Evolutionary conservation across 2,888 invertebrate genomes (phyloP).

Genomic region (Prosapia bicincta): DNA sequence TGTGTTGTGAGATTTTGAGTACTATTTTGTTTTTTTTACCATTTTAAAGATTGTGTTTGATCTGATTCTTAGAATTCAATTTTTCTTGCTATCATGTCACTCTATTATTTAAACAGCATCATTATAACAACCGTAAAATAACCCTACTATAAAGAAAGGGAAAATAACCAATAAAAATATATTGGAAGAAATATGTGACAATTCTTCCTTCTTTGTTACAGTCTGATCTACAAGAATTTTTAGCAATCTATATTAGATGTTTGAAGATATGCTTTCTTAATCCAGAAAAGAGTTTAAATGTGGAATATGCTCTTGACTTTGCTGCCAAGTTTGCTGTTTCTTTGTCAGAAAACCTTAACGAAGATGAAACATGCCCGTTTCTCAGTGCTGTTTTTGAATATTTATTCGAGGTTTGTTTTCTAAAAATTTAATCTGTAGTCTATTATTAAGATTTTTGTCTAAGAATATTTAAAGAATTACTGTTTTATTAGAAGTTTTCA

Average conservation of each 20-base stretch:
- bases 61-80: not conserved
- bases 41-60: no score
- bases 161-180: not conserved
- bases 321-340: slow-evolving; percentile 66
- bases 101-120: no score
- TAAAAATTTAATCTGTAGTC: not conserved
- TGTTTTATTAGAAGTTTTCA: no score
- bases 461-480: no score
- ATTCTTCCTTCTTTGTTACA: not conserved
- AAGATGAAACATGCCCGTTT: slow-evolving; percentile 50
- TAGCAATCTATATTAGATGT: slow-evolving; percentile 60
- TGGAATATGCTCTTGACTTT: slow-evolving; percentile 66
- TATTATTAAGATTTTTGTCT: no score
- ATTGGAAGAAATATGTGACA: not conserved
- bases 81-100: not conserved
- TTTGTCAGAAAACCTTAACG: slow-evolving; percentile 52
- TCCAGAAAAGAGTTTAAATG: slow-evolving; percentile 63
- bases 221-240: slow-evolving; percentile 50
- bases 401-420: slow-evolving; percentile 55
- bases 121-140: no score
- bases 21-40: no score
- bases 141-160: no score
- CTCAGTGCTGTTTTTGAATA: slow-evolving; percentile 58
- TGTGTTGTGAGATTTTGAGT: no score
- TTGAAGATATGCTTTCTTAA: slow-evolving; percentile 61